Evolutionary conservation across 2,797 vertebrate species (phyloP).

Genomic region (Tokudaia tokunoshimensis): DNA sequence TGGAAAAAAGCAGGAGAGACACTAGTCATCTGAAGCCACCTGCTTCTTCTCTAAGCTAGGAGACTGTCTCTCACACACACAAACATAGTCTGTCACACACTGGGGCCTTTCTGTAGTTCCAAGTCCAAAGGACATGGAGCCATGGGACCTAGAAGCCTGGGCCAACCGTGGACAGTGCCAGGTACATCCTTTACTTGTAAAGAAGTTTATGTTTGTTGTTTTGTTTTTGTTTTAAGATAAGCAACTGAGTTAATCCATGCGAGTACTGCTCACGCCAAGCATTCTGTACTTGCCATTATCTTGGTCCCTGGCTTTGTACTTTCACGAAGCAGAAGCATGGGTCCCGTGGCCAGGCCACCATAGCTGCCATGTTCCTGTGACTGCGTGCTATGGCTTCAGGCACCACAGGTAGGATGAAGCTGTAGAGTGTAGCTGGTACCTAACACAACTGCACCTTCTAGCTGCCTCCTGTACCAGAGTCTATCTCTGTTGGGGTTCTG

Average conservation of each 20-base stretch:
- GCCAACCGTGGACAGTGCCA: background rate
- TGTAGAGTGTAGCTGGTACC: background rate
- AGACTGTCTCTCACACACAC: background rate
- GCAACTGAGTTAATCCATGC: background rate
- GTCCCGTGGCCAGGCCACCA: fast-evolving
- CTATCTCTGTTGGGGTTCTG: background rate
- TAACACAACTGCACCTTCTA: background rate
- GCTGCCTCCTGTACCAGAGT: background rate
- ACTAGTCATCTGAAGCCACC: background rate
- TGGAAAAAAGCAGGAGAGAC: background rate
- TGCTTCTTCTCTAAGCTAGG: background rate
- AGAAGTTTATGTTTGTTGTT: background rate
- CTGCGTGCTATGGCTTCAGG: background rate
- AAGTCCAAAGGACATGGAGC: background rate
- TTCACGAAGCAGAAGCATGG: background rate
- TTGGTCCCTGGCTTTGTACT: background rate
- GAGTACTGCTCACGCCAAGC: background rate
- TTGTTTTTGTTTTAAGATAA: background rate
- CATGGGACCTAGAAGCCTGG: background rate
- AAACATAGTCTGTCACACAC: background rate
- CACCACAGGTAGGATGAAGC: background rate
- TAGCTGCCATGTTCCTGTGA: background rate
- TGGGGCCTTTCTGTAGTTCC: background rate
- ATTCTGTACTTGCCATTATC: background rate
- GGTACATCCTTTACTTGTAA: background rate